Evolutionary conservation across 1,140 invertebrate species (phyloP), one percentile per base, ranked within the genome.

Genomic region (Leptinotarsa undecemlineata): DNA sequence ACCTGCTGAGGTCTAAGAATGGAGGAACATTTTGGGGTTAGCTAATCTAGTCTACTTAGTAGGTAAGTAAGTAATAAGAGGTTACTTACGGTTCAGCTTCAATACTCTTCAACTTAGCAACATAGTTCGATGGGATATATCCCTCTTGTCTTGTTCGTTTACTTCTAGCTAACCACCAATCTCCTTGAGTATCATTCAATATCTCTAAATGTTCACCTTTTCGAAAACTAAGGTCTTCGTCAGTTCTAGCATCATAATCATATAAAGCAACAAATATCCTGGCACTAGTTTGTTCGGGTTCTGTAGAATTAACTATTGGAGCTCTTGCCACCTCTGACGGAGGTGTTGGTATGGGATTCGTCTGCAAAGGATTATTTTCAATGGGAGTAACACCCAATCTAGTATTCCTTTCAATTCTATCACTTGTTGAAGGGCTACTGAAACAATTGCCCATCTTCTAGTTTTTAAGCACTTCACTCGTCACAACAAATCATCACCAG

Each of bases 121-220:
- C 97, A 91, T 99, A 99, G 88, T 99, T 99, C 70, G 96, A 98
- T 80, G 98, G 98, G 87, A 99, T 99, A 88, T 99, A 99, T 74
- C 98, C 98, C 87, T 98, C 96, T 85, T 96, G 93, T 85, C 94
- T 93, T 48, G 96, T 96, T 80, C 95, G 91, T 89, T 97, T 96
- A 87, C 96, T 98, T 81, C 94, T 91, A 63, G 98, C 98, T 82
- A 98, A 91, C 98, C 98, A 99, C 98, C 98, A 99, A 86, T 99
- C 98, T 68, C 98, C 87, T 86, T 97, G 95, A 73, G 96, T 99
- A 88, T 99, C 97, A 87, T 99, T 98, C 76, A 99, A 87, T 78
- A 99, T 98, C 87, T 99, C 97, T 84, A 99, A 89, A 87, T 98
- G 95, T 86, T 99, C 98, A 57, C 97, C 97, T 87, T 99, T 99